These are phyloP conservation scores for Misgurnus anguillicaudatus DNA, from an alignment of 2,113 vertebrate species.

Conservation along the genomic window DNA sequence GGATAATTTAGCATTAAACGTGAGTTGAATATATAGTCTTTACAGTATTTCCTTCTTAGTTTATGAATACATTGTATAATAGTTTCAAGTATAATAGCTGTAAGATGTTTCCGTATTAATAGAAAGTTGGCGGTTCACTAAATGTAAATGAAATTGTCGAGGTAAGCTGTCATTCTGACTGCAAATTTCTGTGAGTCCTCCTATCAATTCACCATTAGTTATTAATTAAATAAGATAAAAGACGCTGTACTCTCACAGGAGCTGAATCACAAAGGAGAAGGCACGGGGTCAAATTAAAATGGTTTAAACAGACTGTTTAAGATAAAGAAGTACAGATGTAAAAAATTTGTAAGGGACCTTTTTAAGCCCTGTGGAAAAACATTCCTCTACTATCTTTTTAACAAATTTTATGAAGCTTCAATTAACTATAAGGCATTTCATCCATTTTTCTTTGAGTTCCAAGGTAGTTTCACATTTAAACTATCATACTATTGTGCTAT, in stretches of 20 bases:
- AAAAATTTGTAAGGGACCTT: constrained; percentile 62
- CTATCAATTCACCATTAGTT: constrained; percentile 74
- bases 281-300: constrained; percentile 75
- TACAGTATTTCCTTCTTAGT: neutral
- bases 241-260: constrained; percentile 69
- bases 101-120: neutral
- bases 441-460: constrained; percentile 61
- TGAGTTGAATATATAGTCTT: neutral
- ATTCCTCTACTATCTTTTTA: constrained; percentile 65
- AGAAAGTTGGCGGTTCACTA: constrained; percentile 7
- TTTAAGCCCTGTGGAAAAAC: constrained; percentile 68
- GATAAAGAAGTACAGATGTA: constrained; percentile 68
- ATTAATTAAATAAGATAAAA: constrained; percentile 71
- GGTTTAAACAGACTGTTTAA: constrained; percentile 64
- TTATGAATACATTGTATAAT: neutral
- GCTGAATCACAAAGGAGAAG: constrained; percentile 69
- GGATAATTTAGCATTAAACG: neutral
- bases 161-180: constrained; percentile 59
- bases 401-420: constrained; percentile 74
- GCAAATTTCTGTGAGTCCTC: constrained; percentile 53
- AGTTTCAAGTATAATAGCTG: neutral
- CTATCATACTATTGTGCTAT: neutral
- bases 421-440: constrained; percentile 74
- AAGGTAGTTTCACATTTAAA: constrained; percentile 58
- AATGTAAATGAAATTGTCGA: constrained; percentile 48